Percentiles rank a stretch among this genome's conserved stretches.
phyloP scores from a whole-genome alignment of 1,140 invertebrate species.

The Goniozus legneri region DNA sequence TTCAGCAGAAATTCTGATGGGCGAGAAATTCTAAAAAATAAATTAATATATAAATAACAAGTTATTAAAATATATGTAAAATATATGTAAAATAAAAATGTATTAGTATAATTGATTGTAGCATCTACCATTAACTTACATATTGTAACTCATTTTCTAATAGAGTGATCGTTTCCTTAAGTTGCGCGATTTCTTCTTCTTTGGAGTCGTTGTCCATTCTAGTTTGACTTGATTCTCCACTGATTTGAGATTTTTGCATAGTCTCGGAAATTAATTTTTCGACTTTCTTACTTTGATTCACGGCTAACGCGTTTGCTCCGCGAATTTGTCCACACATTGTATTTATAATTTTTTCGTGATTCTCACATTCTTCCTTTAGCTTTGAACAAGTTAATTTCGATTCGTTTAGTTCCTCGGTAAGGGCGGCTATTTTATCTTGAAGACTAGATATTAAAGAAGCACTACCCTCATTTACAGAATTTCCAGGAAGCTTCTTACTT shows the following conservation, averaged over 20 bases:
- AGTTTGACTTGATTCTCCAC: no score
- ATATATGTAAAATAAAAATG: no score
- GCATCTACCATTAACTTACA: no score
- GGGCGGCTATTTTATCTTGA: conserved; percentile 4
- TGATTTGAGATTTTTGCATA: no score
- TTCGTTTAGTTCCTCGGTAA: conserved; percentile 4
- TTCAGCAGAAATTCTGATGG: conserved; percentile 30
- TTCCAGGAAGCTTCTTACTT: background rate
- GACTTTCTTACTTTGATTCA: background rate
- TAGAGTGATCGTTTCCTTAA: conserved; percentile 18
- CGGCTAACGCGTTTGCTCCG: background rate
- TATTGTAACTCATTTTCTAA: conserved; percentile 23
- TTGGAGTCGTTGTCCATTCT: no score
- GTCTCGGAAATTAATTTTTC: conserved; percentile 3
- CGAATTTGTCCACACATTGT: background rate
- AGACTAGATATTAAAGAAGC: background rate
- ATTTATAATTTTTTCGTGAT: background rate
- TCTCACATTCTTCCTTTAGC: background rate
- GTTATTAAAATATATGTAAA: no score
- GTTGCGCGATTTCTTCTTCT: conserved; percentile 7
- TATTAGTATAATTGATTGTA: no score
- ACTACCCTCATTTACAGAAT: no score
- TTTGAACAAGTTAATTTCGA: conserved; percentile 1
- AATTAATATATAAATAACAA: no score
- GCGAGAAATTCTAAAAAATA: conserved; percentile 1